Conservation (phyloP, 2,888 invertebrate species). For the Diabrotica balteata region DNA sequence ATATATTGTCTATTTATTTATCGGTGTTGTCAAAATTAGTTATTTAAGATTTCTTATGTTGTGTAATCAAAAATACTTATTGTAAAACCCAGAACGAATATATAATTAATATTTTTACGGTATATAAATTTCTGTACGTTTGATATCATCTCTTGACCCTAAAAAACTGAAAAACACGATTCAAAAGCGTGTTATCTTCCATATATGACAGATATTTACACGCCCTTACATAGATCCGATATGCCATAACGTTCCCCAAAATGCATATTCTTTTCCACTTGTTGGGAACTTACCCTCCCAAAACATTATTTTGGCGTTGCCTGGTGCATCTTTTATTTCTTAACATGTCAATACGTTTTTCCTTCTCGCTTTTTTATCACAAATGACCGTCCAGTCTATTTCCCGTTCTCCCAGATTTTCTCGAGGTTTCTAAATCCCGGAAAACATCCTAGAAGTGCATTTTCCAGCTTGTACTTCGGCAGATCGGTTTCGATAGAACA, state of each 20-base stretch:
- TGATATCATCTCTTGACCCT: no score
- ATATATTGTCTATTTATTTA: no score
- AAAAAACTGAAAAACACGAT: no score
- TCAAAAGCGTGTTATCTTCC: background rate
- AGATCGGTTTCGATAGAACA: conserved; percentile 37
- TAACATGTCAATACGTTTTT: conserved; percentile 31
- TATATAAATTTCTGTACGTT: no score
- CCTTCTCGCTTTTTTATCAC: conserved; percentile 29
- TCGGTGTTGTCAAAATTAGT: no score
- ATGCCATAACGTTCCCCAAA: conserved; percentile 13
- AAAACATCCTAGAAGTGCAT: conserved; percentile 40
- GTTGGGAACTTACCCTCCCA: background rate
- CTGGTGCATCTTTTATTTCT: conserved; percentile 19
- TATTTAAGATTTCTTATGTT: no score
- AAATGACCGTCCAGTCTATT: conserved; percentile 25
- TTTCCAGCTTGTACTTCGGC: conserved; percentile 42
- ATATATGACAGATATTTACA: background rate
- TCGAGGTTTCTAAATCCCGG: conserved; percentile 34
- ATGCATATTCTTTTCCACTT: conserved; percentile 14
- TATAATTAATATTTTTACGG: no score
- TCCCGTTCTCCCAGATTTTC: conserved; percentile 18
- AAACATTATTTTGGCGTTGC: conserved; percentile 7
- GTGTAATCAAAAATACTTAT: no score
- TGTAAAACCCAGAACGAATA: no score
- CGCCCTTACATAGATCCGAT: background rate